phyloP scores from a whole-genome alignment of 2,888 invertebrate species.

The Heteromyza rotundicornis region DNA sequence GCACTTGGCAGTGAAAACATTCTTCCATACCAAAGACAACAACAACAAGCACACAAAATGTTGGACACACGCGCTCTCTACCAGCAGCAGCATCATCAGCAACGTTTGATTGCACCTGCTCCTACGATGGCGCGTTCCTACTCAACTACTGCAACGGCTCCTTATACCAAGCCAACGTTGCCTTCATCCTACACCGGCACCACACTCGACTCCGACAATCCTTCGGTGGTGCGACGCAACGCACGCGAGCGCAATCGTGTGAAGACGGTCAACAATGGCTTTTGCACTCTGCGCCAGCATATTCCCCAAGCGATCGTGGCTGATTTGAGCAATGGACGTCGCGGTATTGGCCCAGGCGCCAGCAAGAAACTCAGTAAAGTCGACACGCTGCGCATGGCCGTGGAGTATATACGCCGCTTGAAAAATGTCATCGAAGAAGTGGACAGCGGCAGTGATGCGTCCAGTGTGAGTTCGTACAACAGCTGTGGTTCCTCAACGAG shows the following conservation, averaged over 20 bases:
- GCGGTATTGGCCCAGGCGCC: constrained; percentile 70
- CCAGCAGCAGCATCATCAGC: constrained; percentile 29
- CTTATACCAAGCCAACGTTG: constrained; percentile 39
- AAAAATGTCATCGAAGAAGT: constrained; percentile 66
- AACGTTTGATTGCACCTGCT: constrained; percentile 29
- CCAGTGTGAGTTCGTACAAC: constrained; percentile 43
- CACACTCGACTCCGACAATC: constrained; percentile 64
- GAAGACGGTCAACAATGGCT: constrained; percentile 93
- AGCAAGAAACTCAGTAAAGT: constrained; percentile 87
- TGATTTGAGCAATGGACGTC: constrained; percentile 71
- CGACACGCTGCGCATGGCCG: constrained; percentile 85
- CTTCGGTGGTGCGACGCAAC: constrained; percentile 87
- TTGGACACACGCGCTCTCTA: background rate
- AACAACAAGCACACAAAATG: background rate
- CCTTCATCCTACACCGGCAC: constrained; percentile 23
- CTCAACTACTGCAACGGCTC: constrained; percentile 28
- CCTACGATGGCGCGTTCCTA: constrained; percentile 5
- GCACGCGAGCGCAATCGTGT: constrained; percentile 94
- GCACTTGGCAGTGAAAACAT: constrained; percentile 46
- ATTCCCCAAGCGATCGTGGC: constrained; percentile 82
- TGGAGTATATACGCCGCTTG: constrained; percentile 86
- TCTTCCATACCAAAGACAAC: constrained; percentile 29
- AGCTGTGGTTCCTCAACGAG: constrained; percentile 28
- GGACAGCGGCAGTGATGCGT: constrained; percentile 67
- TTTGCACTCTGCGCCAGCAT: constrained; percentile 85